Conservation (phyloP, 2,113 vertebrate species). For the Antennarius striatus region DNA sequence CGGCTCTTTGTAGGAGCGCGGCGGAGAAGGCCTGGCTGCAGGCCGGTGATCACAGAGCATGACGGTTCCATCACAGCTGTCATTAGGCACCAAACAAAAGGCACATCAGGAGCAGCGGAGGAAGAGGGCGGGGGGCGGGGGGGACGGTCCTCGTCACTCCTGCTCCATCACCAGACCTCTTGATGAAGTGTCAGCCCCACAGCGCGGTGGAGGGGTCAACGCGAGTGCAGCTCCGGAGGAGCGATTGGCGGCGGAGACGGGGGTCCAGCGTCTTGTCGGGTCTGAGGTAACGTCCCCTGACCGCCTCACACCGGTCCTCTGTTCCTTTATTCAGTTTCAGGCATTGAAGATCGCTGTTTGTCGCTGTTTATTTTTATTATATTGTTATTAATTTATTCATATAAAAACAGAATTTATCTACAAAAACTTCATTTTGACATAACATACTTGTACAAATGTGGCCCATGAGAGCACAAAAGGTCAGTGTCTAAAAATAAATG, state of each 20-base stretch:
- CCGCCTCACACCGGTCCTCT: no score
- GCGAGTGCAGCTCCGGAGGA: slow-evolving; percentile 31
- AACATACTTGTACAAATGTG: no score
- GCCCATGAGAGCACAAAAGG: no score
- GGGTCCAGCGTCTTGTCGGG: neutral
- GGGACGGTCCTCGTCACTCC: slow-evolving; percentile 43
- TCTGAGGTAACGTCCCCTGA: no score
- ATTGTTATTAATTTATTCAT: no score
- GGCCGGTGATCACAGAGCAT: slow-evolving; percentile 70
- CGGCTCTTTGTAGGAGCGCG: slow-evolving; percentile 20
- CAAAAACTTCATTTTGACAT: no score
- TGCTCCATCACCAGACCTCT: slow-evolving; percentile 52
- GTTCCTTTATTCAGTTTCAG: no score
- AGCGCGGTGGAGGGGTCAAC: slow-evolving; percentile 44
- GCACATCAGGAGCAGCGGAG: slow-evolving; percentile 52
- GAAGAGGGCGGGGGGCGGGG: slow-evolving; percentile 34
- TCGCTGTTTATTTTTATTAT: no score
- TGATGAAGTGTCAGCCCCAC: slow-evolving; percentile 60
- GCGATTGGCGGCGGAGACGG: neutral
- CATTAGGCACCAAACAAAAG: slow-evolving; percentile 72
- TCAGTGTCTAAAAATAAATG: no score
- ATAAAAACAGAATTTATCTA: no score
- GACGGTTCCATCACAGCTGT: slow-evolving; percentile 79
- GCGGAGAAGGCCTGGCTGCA: slow-evolving; percentile 35
- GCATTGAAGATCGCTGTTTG: no score